Evolutionary conservation across 2,797 vertebrate genomes (phyloP), one percentile per base, ranked within the genome.

Genomic region (Neosilurus mollespiculum): DNA sequence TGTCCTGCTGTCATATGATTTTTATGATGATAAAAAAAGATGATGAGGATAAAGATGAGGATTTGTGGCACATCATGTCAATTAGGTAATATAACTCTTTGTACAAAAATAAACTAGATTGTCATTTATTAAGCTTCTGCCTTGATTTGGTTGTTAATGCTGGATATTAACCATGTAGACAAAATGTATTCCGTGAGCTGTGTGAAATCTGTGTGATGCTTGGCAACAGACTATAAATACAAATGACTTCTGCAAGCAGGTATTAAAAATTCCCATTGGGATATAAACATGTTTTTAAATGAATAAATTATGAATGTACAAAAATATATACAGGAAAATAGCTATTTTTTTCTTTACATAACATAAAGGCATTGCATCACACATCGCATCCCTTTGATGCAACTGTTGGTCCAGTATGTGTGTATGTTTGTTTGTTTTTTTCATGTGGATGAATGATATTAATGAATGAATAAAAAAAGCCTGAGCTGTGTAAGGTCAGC

Each of bases 241-340:
- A 56, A 76, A 84, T 84, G 71, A 88, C 86, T 71, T 87, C 82
- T 81, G 69, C 87, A 88, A 88, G 86, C 81, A 90, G 89, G 89
- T 89, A 43, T 43, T 18, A 88, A 89, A 84, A 78, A 86, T 81
- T 93, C 92, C 93, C 91, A 93, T 85, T 92, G 91, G 93, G 88
- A 94, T 90, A 87, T 88, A 88, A 89, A 87, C 87, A 84, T 85
- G 84, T 81, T 49, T 61, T 53, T 66, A 1, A 61, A 51, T 84
- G 59, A 80, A 88, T 87, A 89, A 85, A 87, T 88, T 87, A 88
- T 80, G 65, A 78, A 87, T 87, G 85, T 90, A 87, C 87, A 89
- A 75, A 93, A 89, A 90, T 90, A 91, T 88, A 87, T 89, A 90
- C 90, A 91, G 80, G 84, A 85, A 87, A 90, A 88, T 86, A 85